Evolutionary conservation across 2,888 invertebrate species (phyloP).

Genomic region (Microchrysa polita): DNA sequence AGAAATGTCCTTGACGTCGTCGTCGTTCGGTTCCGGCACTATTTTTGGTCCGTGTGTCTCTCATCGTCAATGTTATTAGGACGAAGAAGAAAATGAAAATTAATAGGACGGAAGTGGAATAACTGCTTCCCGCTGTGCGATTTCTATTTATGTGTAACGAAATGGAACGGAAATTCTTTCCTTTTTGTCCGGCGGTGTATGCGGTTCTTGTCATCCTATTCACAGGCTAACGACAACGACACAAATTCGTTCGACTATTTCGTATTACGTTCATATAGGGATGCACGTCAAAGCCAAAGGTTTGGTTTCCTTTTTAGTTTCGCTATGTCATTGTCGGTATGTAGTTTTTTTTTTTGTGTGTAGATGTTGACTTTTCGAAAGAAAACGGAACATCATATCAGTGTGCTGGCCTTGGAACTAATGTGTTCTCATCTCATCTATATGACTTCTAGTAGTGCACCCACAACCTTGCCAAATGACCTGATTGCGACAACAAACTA

Average conservation of each 20-base stretch:
- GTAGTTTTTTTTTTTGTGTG: no score
- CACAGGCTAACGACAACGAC: background rate
- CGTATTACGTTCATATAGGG: background rate
- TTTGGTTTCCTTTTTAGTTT: no score
- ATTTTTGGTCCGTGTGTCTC: conserved; percentile 8
- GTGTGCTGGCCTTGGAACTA: no score
- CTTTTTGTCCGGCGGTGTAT: conserved; percentile 23
- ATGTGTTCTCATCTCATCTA: no score
- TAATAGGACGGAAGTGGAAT: conserved; percentile 50
- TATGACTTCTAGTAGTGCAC: no score
- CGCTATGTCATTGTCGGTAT: no score
- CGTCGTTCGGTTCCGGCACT: background rate
- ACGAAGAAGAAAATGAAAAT: conserved; percentile 48
- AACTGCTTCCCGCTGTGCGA: conserved; percentile 49
- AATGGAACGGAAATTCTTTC: conserved; percentile 48
- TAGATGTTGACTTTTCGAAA: no score
- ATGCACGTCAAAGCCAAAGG: no score
- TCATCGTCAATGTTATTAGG: conserved; percentile 42
- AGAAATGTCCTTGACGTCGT: no score
- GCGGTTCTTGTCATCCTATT: conserved; percentile 14
- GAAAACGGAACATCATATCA: no score
- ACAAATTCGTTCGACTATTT: conserved; percentile 25
- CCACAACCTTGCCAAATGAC: no score
- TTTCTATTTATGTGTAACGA: conserved; percentile 48
- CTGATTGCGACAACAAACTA: no score